Conservation (phyloP, 1,140 invertebrate species). For the Monochamus saltuarius region DNA sequence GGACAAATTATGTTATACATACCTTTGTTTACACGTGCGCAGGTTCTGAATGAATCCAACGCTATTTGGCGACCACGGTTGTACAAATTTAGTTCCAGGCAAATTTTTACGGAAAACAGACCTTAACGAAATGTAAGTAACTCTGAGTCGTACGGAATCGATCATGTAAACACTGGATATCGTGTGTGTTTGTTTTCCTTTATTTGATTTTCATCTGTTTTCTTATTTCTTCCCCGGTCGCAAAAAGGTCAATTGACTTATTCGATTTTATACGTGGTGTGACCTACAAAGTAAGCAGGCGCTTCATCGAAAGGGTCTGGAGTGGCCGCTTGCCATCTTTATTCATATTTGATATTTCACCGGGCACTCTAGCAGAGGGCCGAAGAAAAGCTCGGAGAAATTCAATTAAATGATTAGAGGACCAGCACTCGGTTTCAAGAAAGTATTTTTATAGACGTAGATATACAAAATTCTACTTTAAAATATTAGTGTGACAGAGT, state of each 20-base stretch:
- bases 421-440: too few relatives aligned
- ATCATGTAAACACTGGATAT: background rate
- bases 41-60: too few relatives aligned
- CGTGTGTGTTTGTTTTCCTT: background rate
- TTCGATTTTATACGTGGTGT: constrained; percentile 1
- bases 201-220: constrained; percentile 7
- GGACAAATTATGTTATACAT: too few relatives aligned
- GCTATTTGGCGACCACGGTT: too few relatives aligned
- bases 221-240: background rate
- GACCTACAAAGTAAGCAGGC: background rate
- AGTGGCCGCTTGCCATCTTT: background rate
- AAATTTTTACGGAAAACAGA: too few relatives aligned
- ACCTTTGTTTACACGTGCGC: too few relatives aligned
- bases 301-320: background rate
- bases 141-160: background rate
- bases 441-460: too few relatives aligned
- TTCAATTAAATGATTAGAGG: background rate
- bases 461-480: too few relatives aligned
- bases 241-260: constrained; percentile 8
- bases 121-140: too few relatives aligned
- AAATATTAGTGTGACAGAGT: too few relatives aligned
- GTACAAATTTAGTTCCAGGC: too few relatives aligned
- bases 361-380: too few relatives aligned
- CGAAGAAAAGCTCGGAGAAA: background rate
- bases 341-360: background rate